A percentile compares a stretch with the other conserved stretches of the same genome.
phyloP scores from a whole-genome alignment of 2,888 invertebrate genomes.

The Phyto melanocephala region DNA sequence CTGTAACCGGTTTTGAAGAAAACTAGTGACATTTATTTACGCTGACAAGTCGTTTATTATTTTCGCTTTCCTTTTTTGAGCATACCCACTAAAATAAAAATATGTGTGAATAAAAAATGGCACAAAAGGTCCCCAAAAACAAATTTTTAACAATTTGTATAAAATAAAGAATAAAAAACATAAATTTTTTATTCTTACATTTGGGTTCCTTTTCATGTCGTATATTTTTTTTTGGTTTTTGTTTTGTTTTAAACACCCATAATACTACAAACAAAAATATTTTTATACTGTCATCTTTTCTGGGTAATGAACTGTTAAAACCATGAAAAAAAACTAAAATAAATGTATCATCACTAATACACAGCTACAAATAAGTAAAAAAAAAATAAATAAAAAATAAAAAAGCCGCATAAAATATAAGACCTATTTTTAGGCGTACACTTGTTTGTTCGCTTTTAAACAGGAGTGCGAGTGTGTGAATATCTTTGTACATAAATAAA shows the following conservation, averaged over 20 bases:
- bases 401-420: neutral
- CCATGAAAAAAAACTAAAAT: slow-evolving; percentile 19
- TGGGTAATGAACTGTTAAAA: slow-evolving; percentile 61
- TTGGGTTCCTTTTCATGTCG: neutral
- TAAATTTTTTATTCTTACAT: neutral
- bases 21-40: neutral
- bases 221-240: neutral
- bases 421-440: slow-evolving; percentile 41
- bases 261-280: neutral
- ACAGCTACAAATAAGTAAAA: neutral
- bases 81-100: neutral
- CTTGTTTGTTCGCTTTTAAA: neutral
- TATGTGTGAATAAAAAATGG: neutral
- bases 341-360: slow-evolving; percentile 25
- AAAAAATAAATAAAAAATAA: neutral
- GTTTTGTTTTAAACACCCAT: neutral
- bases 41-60: slow-evolving; percentile 10
- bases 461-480: too few relatives aligned
- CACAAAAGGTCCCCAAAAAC: neutral
- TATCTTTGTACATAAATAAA: too few relatives aligned
- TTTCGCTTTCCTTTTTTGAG: neutral
- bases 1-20: neutral
- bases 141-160: slow-evolving; percentile 37
- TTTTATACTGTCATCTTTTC: slow-evolving; percentile 20
- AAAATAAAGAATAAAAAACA: slow-evolving; percentile 6